Conservation (phyloP, 2,113 vertebrate genomes). For the Aegotheles bennettii region DNA sequence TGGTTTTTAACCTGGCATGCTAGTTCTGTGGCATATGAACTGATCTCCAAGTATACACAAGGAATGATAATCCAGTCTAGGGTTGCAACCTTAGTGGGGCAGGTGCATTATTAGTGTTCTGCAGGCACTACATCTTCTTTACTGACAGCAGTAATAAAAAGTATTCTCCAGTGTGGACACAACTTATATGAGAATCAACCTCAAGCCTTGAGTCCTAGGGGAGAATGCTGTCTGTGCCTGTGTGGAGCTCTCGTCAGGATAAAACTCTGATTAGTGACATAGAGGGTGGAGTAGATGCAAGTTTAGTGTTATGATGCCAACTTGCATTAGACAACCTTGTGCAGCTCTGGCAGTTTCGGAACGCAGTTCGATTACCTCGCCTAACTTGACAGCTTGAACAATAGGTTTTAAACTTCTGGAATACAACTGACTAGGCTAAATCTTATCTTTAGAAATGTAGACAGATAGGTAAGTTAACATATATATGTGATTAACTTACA, state of each 20-base stretch:
- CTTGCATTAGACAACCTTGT: neutral
- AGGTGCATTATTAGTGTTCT: neutral
- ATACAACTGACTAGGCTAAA: neutral
- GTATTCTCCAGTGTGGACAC: neutral
- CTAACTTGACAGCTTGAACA: neutral
- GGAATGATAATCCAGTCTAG: neutral
- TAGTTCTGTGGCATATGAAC: neutral
- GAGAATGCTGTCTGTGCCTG: neutral
- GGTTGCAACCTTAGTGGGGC: neutral
- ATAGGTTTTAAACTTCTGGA: neutral
- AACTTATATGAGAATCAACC: neutral
- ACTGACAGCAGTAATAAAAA: neutral
- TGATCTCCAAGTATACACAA: neutral
- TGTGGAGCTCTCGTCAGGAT: neutral
- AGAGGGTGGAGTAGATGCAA: conserved; percentile 5
- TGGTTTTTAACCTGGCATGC: neutral
- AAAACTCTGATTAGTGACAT: neutral
- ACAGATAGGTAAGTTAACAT: neutral
- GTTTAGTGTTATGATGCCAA: neutral
- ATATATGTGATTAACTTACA: neutral
- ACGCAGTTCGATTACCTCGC: neutral
- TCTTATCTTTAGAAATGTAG: neutral
- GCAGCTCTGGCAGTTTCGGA: neutral
- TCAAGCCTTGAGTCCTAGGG: neutral
- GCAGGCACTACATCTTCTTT: neutral